Percentiles rank a stretch among this genome's conserved stretches.
These are phyloP conservation scores for Uromys caudimaculatus DNA, from an alignment of 2,797 vertebrate genomes.

Conservation along the genomic window DNA sequence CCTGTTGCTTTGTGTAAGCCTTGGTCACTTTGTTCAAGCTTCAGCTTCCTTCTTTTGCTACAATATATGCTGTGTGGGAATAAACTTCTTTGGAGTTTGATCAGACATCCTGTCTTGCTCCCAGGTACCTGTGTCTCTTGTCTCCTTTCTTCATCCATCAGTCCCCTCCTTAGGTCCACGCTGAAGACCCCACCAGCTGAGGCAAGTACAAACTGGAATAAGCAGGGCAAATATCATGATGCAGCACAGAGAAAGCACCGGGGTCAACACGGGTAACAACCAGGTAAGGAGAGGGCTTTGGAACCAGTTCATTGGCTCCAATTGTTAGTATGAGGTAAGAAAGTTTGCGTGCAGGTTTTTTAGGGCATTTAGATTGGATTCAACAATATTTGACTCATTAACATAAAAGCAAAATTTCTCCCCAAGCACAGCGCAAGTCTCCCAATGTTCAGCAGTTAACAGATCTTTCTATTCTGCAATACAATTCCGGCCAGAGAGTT, in stretches of 20 bases:
- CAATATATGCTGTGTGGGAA: too few species aligned
- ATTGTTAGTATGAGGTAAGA: not conserved
- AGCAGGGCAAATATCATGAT: not conserved
- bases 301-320: not conserved
- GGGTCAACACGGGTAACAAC: not conserved
- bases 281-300: not conserved
- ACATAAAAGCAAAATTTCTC: not conserved
- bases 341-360: not conserved
- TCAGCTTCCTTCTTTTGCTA: too few species aligned
- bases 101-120: too few species aligned
- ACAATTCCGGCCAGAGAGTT: not conserved
- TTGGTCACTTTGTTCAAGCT: too few species aligned
- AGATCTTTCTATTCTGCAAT: not conserved
- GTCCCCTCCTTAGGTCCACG: too few species aligned
- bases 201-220: not conserved
- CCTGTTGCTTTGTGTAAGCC: too few species aligned
- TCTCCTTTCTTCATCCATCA: too few species aligned
- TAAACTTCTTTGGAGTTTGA: too few species aligned
- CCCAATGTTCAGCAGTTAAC: not conserved
- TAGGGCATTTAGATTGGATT: not conserved
- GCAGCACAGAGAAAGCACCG: not conserved
- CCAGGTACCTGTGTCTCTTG: too few species aligned
- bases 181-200: too few species aligned
- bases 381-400: not conserved
- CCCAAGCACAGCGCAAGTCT: not conserved